Evolutionary conservation across 2,888 invertebrate species (phyloP).

Genomic region (Corbicula japonica): DNA sequence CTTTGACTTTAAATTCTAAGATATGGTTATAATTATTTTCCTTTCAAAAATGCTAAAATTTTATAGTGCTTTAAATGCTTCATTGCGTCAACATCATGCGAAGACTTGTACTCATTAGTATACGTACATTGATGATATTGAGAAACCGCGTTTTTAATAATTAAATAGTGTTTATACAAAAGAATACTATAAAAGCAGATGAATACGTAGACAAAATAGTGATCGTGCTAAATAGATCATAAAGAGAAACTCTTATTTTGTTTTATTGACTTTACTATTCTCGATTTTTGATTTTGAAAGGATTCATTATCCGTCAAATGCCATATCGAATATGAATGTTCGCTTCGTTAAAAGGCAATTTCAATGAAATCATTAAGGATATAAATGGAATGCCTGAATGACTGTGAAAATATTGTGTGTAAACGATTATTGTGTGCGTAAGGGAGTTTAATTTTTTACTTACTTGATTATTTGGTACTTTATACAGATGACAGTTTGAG

Average conservation of each 20-base stretch:
- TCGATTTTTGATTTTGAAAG: slow-evolving; percentile 14
- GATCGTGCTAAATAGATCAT: not conserved
- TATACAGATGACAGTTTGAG: too few relatives aligned
- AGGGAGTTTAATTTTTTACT: not conserved
- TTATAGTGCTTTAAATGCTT: slow-evolving; percentile 8
- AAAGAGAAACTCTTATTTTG: slow-evolving; percentile 1
- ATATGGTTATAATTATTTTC: slow-evolving; percentile 5
- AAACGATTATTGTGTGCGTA: not conserved
- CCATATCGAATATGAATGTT: slow-evolving; percentile 4
- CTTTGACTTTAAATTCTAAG: not conserved
- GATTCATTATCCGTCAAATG: slow-evolving; percentile 7
- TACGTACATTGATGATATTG: not conserved
- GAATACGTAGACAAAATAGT: not conserved
- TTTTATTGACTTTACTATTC: not conserved
- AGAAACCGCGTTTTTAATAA: not conserved
- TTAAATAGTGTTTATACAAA: not conserved
- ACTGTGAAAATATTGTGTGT: slow-evolving; percentile 21
- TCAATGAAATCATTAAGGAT: slow-evolving; percentile 21
- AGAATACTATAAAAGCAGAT: not conserved
- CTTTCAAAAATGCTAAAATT: not conserved
- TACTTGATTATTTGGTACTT: too few relatives aligned
- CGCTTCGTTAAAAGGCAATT: slow-evolving; percentile 12
- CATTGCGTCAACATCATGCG: not conserved
- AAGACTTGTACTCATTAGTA: not conserved
- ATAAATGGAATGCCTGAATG: slow-evolving; percentile 22